Conservation (phyloP, 2,113 vertebrate species). For the Monopterus albus region DNA sequence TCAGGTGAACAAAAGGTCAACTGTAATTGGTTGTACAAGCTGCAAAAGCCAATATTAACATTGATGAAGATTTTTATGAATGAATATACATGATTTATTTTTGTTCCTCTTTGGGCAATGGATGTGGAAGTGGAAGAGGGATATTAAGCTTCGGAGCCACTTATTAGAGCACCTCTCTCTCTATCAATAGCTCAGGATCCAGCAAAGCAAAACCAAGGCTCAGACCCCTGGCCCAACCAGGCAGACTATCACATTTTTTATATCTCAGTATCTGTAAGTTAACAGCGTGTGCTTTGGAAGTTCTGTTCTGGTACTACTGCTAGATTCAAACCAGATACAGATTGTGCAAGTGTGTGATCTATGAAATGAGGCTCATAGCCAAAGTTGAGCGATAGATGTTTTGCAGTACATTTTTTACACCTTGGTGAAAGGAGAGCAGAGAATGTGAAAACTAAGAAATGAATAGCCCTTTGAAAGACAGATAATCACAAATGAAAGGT, state of each 20-base stretch:
- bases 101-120: conserved; percentile 39
- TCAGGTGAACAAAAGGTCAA: conserved; percentile 60
- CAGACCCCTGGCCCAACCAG: conserved; percentile 52
- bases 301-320: conserved; percentile 50
- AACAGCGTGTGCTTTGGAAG: conserved; percentile 61
- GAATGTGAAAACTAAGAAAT: conserved; percentile 53
- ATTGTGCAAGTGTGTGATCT: conserved; percentile 57
- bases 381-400: conserved; percentile 56
- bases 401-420: conserved; percentile 43
- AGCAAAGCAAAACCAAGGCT: conserved; percentile 60
- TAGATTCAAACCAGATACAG: conserved; percentile 39
- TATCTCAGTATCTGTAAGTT: conserved; percentile 53
- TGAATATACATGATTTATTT: conserved; percentile 54
- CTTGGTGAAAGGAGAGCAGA: conserved; percentile 37
- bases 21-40: conserved; percentile 56
- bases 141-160: conserved; percentile 40
- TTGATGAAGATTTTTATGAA: conserved; percentile 61
- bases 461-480: conserved; percentile 51
- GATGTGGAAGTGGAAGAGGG: conserved; percentile 42
- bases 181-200: conserved; percentile 63
- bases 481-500: conserved; percentile 63
- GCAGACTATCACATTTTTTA: conserved; percentile 54
- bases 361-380: conserved; percentile 54
- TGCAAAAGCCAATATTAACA: conserved; percentile 57
- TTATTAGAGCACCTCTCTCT: conserved; percentile 45